Evolutionary conservation across 2,797 vertebrate genomes (phyloP).

Genomic region (Erpetoichthys calabaricus): DNA sequence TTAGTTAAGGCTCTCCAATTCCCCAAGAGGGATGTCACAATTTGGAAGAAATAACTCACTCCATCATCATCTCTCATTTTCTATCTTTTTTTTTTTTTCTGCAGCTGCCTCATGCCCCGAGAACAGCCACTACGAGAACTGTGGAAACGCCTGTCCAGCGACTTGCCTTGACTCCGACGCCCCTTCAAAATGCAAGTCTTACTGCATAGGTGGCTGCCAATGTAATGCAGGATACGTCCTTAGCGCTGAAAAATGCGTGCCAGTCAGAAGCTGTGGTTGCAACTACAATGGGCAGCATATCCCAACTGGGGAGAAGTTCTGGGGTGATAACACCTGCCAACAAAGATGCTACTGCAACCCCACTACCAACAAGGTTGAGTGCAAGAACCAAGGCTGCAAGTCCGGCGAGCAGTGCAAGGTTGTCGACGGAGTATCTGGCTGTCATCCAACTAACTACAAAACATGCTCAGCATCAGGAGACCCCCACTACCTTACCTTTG

Average conservation of each 20-base stretch:
- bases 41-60: too few species aligned
- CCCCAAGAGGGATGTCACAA: too few species aligned
- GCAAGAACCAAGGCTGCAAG: slow-evolving; percentile 26
- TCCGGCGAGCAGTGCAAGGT: slow-evolving; percentile 27
- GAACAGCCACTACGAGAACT: slow-evolving; percentile 47
- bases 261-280: slow-evolving; percentile 37
- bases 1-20: too few species aligned
- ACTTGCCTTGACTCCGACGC: slow-evolving; percentile 37
- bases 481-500: slow-evolving; percentile 47
- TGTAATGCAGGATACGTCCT: slow-evolving; percentile 41
- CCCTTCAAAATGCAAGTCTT: slow-evolving; percentile 30
- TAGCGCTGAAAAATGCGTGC: slow-evolving; percentile 33
- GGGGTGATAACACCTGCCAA: slow-evolving; percentile 34
- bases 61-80: too few species aligned
- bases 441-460: slow-evolving; percentile 30
- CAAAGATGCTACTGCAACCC: slow-evolving; percentile 31
- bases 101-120: slow-evolving; percentile 37
- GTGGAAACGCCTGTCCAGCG: slow-evolving; percentile 45
- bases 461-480: slow-evolving; percentile 40
- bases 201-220: slow-evolving; percentile 43
- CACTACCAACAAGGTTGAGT: slow-evolving; percentile 22
- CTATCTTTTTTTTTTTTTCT: too few species aligned
- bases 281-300: slow-evolving; percentile 30
- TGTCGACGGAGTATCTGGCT: slow-evolving; percentile 30
- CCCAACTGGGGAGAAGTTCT: slow-evolving; percentile 34